Base-by-base conservation (phyloP, 2,888 invertebrate species). In the Neria commutata region DNA sequence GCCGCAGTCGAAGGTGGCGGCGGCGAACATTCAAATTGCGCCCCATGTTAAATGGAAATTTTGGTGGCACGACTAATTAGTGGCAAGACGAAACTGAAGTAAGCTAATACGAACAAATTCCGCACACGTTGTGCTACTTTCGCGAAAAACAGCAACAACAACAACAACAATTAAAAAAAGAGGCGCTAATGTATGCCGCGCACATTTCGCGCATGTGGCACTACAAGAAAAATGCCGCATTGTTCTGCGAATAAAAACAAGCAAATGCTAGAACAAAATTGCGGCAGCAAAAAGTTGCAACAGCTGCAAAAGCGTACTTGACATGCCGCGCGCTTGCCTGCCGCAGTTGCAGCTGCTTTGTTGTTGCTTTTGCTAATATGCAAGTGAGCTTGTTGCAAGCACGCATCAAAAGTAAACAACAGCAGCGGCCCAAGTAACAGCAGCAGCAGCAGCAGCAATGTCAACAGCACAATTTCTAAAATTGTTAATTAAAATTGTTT, bases 61-160 rank as follows among this genome's bases (percentile, higher is more conserved):
- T 58, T 58, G 60, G 52, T 59, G 53, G 60, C 63, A 60, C 48
- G 63, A 49, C 45, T 49, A 57, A 29, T 11, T 49, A 46, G 34
- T 19, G 48, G 47, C 33, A 24, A 40, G 55, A 53, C 11, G n/a
- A 34, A 17, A 25, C 37, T 47, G 21, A 34, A 23, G 29, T n/a
- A n/a, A n/a, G n/a, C n/a, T n/a, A n/a, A n/a, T n/a, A n/a, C n/a
- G n/a, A n/a, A n/a, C n/a, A n/a, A n/a, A n/a, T n/a, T n/a, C 11
- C 11, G 29, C 29, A 8, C 6, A 5, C 21, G 42, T 42, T 42
- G 42, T 42, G 17, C 14, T 19, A 14, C 21, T 42, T 42, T 42
- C 4, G 42, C 6, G 19, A 19, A 17, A 29, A 29, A 29, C 11
- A 29, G 37, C 17, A 45, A 33, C 54, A 49, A 29, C 55, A 24